These are phyloP conservation scores for Pelochelys cantorii DNA, from an alignment of 2,797 vertebrate species.

Conservation along the genomic window DNA sequence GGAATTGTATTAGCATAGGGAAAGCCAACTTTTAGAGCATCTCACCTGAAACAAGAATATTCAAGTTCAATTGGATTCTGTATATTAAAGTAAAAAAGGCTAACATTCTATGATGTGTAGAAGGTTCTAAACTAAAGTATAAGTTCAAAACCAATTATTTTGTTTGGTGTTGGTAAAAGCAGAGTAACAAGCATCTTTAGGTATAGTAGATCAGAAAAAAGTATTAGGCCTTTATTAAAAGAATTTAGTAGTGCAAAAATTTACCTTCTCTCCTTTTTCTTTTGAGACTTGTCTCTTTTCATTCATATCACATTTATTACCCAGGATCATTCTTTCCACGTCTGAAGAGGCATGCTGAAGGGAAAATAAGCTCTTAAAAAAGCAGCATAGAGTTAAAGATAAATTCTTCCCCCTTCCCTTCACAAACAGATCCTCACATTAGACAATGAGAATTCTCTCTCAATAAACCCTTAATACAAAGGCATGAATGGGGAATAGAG, in stretches of 20 bases:
- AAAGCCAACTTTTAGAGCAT: background rate
- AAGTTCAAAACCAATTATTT: background rate
- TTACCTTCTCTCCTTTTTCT: conserved; percentile 97
- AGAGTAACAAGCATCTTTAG: background rate
- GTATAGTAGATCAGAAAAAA: background rate
- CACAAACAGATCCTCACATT: background rate
- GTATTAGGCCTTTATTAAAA: background rate
- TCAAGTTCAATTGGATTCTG: background rate
- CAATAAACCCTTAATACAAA: background rate
- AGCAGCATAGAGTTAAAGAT: background rate
- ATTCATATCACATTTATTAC: conserved; percentile 99
- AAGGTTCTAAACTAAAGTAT: background rate
- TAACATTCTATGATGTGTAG: background rate
- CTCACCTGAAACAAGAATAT: background rate
- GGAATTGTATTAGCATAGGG: background rate
- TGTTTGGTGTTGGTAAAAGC: background rate
- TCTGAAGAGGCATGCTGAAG: conserved; percentile 96
- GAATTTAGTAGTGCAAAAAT: conserved; percentile 2
- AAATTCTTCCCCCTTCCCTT: background rate
- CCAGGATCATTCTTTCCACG: conserved; percentile 97
- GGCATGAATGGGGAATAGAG: background rate
- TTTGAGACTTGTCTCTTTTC: conserved; percentile 99
- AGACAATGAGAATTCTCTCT: background rate
- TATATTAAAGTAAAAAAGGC: background rate
- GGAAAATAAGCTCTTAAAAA: conserved; percentile 12